Evolutionary conservation across 2,888 invertebrate genomes (phyloP), one percentile per base, ranked within the genome.

Genomic region (Calameuta idolon): DNA sequence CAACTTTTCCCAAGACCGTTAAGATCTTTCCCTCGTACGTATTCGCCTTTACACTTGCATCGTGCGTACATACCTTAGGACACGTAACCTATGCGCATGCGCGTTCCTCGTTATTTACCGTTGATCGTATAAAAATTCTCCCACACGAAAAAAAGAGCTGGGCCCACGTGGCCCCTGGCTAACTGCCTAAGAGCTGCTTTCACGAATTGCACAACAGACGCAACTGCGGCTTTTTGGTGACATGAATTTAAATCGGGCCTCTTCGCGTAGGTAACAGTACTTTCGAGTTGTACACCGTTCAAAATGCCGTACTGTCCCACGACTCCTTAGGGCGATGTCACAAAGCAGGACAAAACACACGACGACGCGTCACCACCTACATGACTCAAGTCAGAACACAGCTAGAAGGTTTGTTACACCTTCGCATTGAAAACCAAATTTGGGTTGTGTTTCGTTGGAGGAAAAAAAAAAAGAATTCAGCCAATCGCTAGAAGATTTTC

Each of bases 201-300:
- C 86, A 85, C 86, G 84, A 78, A 83, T 86, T 86, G 84, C 85
- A 82, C 84, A 86, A 86, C 76, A 73, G 80, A 37, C 80, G 82
- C 83, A 82, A 78, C 55, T 80, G 77, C 75, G 73, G 76, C 79
- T 80, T 83, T 83, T 83, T 76, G 79, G 79, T 80, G 79, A 79
- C 82, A 79, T 79, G 81, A 83, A 82, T 83, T 83, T 80, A 74
- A 83, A 83, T 75, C 77, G 71, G 33, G 71, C 31, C 33, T 73
- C 37, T 33, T 69, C 40, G 71, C 76, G 55, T 77, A 79, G 81
- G 81, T 82, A 83, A 83, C 82, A 79, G 82, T 83, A 81, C 82
- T 81, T 81, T 82, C 81, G 74, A 82, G 71, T 55, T 33, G 71
- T 71, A 71, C 71, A 71, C 71, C 71, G 71, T 71, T 31, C 71